A percentile compares a stretch with the other conserved stretches of the same genome.
Conservation (phyloP, 2,797 vertebrate species). For the Podargus strigoides region DNA sequence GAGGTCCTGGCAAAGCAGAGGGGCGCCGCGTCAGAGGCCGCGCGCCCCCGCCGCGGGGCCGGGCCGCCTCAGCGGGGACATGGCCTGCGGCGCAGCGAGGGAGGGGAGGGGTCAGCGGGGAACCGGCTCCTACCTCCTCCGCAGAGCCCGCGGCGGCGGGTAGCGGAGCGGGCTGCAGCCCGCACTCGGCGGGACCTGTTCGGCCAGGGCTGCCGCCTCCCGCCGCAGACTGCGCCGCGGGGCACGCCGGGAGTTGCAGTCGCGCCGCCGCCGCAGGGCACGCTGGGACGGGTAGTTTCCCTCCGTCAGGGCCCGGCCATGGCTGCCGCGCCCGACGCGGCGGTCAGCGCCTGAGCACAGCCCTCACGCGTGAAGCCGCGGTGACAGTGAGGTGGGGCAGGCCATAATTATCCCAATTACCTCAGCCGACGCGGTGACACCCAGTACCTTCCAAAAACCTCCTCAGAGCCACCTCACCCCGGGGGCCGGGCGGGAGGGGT, state of each 20-base stretch:
- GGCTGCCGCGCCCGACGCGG: no score
- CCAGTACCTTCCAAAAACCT: background rate
- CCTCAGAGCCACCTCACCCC: background rate
- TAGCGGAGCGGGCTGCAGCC: background rate
- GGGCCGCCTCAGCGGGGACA: background rate
- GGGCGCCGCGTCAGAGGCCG: background rate
- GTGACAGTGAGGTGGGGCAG: background rate
- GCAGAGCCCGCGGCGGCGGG: background rate
- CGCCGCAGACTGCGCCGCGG: fast-evolving
- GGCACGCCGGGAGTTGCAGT: background rate
- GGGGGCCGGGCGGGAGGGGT: background rate
- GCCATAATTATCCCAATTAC: background rate
- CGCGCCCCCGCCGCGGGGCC: background rate
- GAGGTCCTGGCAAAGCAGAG: background rate
- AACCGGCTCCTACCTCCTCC: background rate
- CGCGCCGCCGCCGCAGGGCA: background rate
- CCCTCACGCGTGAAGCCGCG: no score
- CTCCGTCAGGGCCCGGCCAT: fast-evolving
- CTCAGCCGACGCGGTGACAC: no score
- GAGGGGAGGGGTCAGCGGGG: background rate
- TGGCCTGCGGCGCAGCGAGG: background rate
- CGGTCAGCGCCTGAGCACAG: background rate
- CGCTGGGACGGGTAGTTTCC: background rate
- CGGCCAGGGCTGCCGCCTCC: background rate
- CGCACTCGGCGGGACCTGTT: background rate